Evolutionary conservation across 2,113 vertebrate genomes (phyloP).

Genomic region (Eurypyga helias): DNA sequence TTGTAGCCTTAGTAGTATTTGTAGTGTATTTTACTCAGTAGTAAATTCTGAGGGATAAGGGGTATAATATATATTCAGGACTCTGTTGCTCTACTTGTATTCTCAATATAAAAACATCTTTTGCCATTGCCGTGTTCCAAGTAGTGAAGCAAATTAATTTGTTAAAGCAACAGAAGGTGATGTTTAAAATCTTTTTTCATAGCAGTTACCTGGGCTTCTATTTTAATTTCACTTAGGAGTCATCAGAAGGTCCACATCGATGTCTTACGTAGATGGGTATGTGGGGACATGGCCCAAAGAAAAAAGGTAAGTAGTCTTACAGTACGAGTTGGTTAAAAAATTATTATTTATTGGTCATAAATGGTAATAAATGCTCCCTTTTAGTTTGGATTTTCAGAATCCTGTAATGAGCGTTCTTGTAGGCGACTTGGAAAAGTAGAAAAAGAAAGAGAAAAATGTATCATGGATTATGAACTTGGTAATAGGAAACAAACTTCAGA

Average conservation of each 20-base stretch:
- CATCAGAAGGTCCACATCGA: constrained; percentile 94
- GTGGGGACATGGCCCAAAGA: constrained; percentile 98
- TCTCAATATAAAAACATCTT: background rate
- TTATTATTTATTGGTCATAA: background rate
- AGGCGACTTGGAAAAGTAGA: background rate
- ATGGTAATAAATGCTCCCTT: background rate
- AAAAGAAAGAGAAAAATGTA: background rate
- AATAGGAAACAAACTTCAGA: background rate
- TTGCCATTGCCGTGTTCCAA: background rate
- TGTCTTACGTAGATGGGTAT: constrained; percentile 96
- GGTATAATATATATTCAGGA: background rate
- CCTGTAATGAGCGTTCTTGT: background rate
- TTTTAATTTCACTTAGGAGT: constrained; percentile 79
- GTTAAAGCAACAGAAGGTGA: background rate
- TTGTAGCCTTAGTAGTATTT: background rate
- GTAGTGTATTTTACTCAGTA: background rate
- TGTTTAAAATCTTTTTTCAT: background rate
- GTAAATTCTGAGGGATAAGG: background rate
- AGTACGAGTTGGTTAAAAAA: background rate
- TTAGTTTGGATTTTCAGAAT: background rate
- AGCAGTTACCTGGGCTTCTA: background rate
- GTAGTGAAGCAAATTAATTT: background rate
- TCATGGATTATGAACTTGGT: background rate
- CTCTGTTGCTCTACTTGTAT: background rate
- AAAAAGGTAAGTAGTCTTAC: constrained; percentile 81